Evolutionary conservation across 2,797 vertebrate species (phyloP).

Genomic region (Erethizon dorsatum): DNA sequence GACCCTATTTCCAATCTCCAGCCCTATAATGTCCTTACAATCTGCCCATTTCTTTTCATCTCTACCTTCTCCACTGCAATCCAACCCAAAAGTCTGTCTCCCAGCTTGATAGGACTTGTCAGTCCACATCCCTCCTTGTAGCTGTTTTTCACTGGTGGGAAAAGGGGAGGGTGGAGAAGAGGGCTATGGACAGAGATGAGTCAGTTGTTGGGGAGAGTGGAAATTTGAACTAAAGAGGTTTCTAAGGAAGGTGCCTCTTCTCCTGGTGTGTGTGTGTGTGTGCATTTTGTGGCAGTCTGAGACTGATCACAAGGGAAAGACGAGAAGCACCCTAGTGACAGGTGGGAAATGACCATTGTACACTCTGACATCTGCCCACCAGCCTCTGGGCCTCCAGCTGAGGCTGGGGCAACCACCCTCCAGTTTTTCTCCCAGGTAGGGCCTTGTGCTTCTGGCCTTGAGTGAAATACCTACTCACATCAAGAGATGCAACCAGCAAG

Average conservation of each 20-base stretch:
- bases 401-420: too few species aligned
- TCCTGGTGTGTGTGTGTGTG: neutral
- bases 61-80: neutral
- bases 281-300: neutral
- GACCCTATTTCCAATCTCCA: neutral
- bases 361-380: neutral
- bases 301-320: neutral
- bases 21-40: neutral
- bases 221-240: neutral
- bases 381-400: neutral
- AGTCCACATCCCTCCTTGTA: neutral
- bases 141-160: neutral
- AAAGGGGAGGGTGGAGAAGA: neutral
- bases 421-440: neutral
- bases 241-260: neutral
- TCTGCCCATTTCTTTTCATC: neutral
- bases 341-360: neutral
- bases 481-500: neutral
- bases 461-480: neutral
- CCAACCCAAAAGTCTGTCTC: neutral
- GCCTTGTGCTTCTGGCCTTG: slow-evolving; percentile 41
- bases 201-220: too few species aligned
- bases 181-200: neutral
- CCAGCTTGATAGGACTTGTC: neutral
- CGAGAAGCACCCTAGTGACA: neutral